Evolutionary conservation across 64 coral and sea anemone genomes (phyloP).

Genomic region (Stylophora pistillata): DNA sequence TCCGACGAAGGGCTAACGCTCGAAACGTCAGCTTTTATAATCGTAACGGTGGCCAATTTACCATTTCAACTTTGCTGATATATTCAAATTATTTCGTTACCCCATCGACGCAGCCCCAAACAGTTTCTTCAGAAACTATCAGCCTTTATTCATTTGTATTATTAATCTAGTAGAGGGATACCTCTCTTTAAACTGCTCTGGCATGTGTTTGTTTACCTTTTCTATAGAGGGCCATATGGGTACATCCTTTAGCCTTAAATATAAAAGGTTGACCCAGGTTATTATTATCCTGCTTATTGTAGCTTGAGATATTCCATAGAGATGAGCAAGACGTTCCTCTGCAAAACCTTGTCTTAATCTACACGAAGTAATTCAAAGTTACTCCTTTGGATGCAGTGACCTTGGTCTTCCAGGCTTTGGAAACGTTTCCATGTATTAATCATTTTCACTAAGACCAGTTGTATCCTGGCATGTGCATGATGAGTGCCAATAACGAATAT

Average conservation of each 20-base stretch:
- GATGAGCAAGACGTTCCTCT: slow-evolving; percentile 27
- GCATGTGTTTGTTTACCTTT: slow-evolving; percentile 36
- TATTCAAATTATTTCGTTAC: too few relatives aligned
- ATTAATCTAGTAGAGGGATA: slow-evolving; percentile 22
- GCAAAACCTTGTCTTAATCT: slow-evolving; percentile 49
- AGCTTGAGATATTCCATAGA: slow-evolving; percentile 42
- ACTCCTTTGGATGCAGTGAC: slow-evolving; percentile 2
- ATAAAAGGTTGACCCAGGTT: slow-evolving; percentile 47
- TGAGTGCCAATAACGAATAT: slow-evolving; percentile 30
- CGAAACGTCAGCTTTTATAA: too few relatives aligned
- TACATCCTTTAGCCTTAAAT: slow-evolving; percentile 46
- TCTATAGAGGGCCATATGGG: slow-evolving; percentile 51
- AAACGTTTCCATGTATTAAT: background rate
- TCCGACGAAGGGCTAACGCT: too few relatives aligned
- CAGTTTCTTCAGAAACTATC: too few relatives aligned
- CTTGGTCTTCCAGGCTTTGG: slow-evolving; percentile 38
- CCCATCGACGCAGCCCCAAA: too few relatives aligned
- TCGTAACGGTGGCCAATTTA: too few relatives aligned
- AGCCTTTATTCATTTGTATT: too few relatives aligned
- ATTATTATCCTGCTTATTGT: slow-evolving; percentile 57
- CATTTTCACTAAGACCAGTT: slow-evolving; percentile 6
- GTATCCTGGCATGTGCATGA: background rate
- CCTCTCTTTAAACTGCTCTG: slow-evolving; percentile 46
- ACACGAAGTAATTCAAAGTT: slow-evolving; percentile 29
- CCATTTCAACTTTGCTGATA: too few relatives aligned